Base-by-base conservation (phyloP, 2,888 invertebrate species). In the Thymelicus sylvestris region DNA sequence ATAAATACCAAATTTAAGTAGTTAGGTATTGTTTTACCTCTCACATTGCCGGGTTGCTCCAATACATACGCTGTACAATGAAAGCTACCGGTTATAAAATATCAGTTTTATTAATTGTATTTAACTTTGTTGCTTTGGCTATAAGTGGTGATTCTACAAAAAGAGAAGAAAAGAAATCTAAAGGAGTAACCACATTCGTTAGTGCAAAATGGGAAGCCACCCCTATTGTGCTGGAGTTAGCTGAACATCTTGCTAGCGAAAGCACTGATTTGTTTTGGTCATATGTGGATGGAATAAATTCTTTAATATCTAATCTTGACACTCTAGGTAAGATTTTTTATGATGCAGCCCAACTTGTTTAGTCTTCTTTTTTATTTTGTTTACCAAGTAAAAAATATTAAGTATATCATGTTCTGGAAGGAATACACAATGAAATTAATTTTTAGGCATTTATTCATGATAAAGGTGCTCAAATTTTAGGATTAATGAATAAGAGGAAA, bases 181-280 rank as follows among this genome's bases (percentile, higher is more conserved):
- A 97, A 91, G 97, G 97, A 67, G 97, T 98, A 15, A 97, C 97
- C 15, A 97, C 98, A 39, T 95, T 97, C 68, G 95, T 99, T 50
- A 97, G 98, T 89, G 98, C 99, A 1, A 98, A 99, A 95, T 99
- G 99, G 99, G 95, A 96, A 77, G 96, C 97, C 67, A 98, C 99
- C 19, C 99, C 99, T 8, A 92, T 99, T 67, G 95, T 98, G 61
- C 94, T 99, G 72, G 99, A 99, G 94, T 96, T 98, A 47, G 97
- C 98, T 48, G 99, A 97, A 88, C 97, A 97, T 88, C 92, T 98
- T 73, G 95, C 96, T 10, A 97, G 97, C 83, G 98, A 98, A 88
- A 97, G 96, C 89, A 85, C 95, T 0, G 96, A 96, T 84, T 95
- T 96, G 74, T 97, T 97, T 89, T 98, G 98, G 98, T 95, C 95